phyloP scores from a whole-genome alignment of 2,113 vertebrate species.

The Petromus typicus region DNA sequence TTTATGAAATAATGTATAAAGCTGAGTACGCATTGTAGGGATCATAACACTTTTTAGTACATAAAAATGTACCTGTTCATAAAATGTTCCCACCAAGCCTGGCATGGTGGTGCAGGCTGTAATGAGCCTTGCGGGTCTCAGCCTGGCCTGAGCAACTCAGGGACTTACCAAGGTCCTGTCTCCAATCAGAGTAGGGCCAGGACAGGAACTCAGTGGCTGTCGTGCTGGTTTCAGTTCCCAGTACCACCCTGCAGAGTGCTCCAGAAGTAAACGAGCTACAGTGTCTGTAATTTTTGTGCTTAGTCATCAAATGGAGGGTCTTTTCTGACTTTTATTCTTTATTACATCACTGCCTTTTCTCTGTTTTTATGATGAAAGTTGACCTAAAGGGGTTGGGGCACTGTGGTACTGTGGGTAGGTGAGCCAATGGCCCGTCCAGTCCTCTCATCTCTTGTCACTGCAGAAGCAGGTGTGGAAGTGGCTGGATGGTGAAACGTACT shows the following conservation, averaged over 20 bases:
- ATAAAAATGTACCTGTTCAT: neutral
- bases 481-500: neutral
- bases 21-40: neutral
- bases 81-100: neutral
- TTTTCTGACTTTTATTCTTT: neutral
- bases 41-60: neutral
- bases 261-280: neutral
- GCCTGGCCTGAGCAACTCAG: neutral
- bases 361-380: neutral
- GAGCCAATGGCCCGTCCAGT: fast-evolving
- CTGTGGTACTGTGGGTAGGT: fast-evolving
- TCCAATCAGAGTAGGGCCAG: neutral
- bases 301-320: neutral
- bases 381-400: too few species aligned
- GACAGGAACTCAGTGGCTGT: neutral
- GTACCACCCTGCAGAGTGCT: too few species aligned
- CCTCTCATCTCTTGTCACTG: neutral
- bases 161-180: neutral
- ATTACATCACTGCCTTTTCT: neutral
- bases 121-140: neutral
- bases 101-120: neutral
- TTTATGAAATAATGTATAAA: neutral
- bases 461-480: conserved; percentile 81
- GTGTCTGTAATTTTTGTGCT: neutral
- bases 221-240: neutral